Percentiles rank a stretch among this genome's conserved stretches.
These are phyloP conservation scores for Podarcis muralis DNA, from an alignment of 2,113 vertebrate species.

Conservation along the genomic window DNA sequence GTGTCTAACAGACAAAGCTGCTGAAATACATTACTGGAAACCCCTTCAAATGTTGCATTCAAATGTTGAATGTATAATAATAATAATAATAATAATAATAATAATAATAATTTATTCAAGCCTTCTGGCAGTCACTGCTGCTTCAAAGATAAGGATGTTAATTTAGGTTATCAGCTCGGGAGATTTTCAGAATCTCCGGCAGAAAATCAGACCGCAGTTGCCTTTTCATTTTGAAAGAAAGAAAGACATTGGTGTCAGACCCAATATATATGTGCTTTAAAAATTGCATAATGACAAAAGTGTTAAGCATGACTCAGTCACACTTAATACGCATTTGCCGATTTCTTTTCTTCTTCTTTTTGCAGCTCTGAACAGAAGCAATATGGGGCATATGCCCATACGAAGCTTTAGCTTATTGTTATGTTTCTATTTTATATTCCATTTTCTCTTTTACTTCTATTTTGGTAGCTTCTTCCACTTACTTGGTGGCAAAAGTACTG, in stretches of 20 bases:
- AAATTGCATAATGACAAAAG: not conserved
- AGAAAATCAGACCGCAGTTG: not conserved
- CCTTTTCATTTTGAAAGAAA: not conserved
- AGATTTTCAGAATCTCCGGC: not conserved
- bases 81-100: too few species aligned
- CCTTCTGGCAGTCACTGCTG: not conserved
- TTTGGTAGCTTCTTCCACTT: not conserved
- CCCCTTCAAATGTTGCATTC: not conserved
- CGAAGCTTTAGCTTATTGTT: not conserved
- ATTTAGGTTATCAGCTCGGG: not conserved
- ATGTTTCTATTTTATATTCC: not conserved
- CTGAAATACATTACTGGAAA: not conserved
- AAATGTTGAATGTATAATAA: too few species aligned
- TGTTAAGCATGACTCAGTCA: not conserved
- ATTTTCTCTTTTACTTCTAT: conserved; percentile 8
- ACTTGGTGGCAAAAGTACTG: not conserved
- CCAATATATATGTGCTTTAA: not conserved
- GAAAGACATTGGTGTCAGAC: not conserved
- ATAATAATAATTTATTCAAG: too few species aligned
- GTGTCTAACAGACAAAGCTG: not conserved
- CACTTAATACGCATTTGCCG: not conserved
- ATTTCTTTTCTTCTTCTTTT: not conserved
- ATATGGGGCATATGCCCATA: not conserved
- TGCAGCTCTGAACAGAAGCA: not conserved
- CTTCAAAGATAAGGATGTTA: not conserved